phyloP scores from a whole-genome alignment of 2,113 vertebrate genomes.

The Pygoscelis adeliae region DNA sequence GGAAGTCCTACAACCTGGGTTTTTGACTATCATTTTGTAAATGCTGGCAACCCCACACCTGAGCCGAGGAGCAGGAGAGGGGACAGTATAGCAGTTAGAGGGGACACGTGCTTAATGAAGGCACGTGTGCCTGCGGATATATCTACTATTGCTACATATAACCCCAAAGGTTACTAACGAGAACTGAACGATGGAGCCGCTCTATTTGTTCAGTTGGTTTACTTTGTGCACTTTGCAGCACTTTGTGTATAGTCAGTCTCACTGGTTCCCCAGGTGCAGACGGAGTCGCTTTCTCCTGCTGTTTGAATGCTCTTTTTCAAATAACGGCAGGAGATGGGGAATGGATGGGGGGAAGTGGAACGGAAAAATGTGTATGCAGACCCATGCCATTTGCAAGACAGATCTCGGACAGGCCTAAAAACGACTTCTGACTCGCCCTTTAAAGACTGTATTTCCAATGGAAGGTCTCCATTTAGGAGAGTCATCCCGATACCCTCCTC shows the following conservation, averaged over 20 bases:
- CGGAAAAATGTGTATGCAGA: not conserved
- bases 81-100: not conserved
- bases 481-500: not conserved
- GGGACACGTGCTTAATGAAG: not conserved
- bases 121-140: accelerated
- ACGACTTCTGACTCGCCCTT: not conserved
- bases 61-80: not conserved
- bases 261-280: conserved; percentile 29
- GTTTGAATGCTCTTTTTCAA: not conserved
- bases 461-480: not conserved
- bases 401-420: not conserved
- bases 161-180: not conserved
- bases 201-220: not conserved
- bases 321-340: not conserved
- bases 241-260: conserved; percentile 56
- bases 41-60: not conserved
- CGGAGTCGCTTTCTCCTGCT: not conserved
- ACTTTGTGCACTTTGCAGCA: conserved; percentile 38
- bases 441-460: not conserved
- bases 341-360: not conserved
- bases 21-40: conserved; percentile 30
- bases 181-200: accelerated
- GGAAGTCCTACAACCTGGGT: conserved; percentile 4
- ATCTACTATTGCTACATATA: not conserved
- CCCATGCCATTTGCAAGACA: not conserved